These are phyloP conservation scores for Brachionus angularis DNA, from an alignment of 1,140 invertebrate species.

Conservation along the genomic window DNA sequence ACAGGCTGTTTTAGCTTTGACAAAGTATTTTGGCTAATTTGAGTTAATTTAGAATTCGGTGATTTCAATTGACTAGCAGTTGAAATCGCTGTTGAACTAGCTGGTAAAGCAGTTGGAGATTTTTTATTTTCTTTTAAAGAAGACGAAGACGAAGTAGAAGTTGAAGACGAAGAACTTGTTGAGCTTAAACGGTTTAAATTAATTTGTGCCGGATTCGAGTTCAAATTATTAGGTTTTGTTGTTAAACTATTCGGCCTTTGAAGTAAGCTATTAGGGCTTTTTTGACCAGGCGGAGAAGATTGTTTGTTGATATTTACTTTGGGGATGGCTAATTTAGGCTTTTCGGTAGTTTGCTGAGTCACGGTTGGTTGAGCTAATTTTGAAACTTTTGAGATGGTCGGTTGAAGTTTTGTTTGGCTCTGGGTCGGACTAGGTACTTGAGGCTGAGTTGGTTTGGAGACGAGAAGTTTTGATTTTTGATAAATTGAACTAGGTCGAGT, in stretches of 20 bases:
- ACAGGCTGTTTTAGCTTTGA: slow-evolving; percentile 5
- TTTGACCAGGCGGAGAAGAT: slow-evolving; percentile 6
- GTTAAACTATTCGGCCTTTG: background rate
- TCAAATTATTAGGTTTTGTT: background rate
- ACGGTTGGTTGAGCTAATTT: background rate
- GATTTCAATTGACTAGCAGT: slow-evolving; percentile 32
- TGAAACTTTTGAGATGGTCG: background rate
- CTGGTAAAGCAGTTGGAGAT: too few species aligned
- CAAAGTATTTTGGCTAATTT: background rate
- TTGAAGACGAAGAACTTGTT: slow-evolving; percentile 10
- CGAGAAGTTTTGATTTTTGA: slow-evolving; percentile 1
- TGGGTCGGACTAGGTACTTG: background rate
- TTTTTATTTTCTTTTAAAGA: slow-evolving; percentile 40
- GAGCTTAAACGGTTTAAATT: slow-evolving; percentile 28
- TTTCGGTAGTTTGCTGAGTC: background rate
- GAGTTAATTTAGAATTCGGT: background rate
- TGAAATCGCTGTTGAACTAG: too few species aligned
- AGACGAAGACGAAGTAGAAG: slow-evolving; percentile 17
- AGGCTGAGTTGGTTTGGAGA: background rate
- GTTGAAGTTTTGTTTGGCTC: background rate
- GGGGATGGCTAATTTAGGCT: background rate
- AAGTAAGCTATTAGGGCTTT: too few species aligned
- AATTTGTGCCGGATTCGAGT: background rate
- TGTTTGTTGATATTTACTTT: too few species aligned
- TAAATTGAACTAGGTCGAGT: slow-evolving; percentile 18